Conservation (phyloP, 2,888 invertebrate genomes). For the Pachydiplax longipennis region DNA sequence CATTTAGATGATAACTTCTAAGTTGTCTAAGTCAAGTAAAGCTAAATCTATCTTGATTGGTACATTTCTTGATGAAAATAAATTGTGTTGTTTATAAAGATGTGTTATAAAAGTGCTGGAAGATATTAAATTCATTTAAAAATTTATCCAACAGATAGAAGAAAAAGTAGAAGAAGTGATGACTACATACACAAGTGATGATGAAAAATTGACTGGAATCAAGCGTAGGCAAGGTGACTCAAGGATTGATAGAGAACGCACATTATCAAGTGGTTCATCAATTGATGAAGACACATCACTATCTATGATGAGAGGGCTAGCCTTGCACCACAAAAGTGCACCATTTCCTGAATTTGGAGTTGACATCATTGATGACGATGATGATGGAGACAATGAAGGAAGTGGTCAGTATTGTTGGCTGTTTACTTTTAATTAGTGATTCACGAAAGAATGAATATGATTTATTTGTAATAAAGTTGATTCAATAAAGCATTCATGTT, state of each 20-base stretch:
- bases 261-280: constrained; percentile 46
- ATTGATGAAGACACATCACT: constrained; percentile 22
- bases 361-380: constrained; percentile 66
- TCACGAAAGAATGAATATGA: neutral
- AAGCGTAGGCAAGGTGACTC: constrained; percentile 55
- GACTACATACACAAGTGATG: constrained; percentile 57
- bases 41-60: too few species aligned
- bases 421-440: neutral
- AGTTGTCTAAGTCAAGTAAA: too few species aligned
- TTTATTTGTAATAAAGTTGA: neutral
- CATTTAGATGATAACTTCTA: too few species aligned
- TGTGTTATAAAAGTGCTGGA: too few species aligned
- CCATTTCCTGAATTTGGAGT: constrained; percentile 76
- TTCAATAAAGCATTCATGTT: neutral
- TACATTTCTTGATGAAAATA: neutral
- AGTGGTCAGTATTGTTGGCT: neutral
- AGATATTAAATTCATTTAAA: too few species aligned
- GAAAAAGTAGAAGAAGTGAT: constrained; percentile 62
- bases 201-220: constrained; percentile 52
- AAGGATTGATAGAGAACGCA: constrained; percentile 50
- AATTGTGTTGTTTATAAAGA: neutral
- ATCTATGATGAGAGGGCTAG: constrained; percentile 37
- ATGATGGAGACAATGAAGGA: constrained; percentile 16
- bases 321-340: constrained; percentile 59
- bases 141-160: constrained; percentile 57